A percentile compares a stretch with the other conserved stretches of the same genome.
Conservation (phyloP, 2,113 vertebrate genomes). For the Amphiprion ocellaris region DNA sequence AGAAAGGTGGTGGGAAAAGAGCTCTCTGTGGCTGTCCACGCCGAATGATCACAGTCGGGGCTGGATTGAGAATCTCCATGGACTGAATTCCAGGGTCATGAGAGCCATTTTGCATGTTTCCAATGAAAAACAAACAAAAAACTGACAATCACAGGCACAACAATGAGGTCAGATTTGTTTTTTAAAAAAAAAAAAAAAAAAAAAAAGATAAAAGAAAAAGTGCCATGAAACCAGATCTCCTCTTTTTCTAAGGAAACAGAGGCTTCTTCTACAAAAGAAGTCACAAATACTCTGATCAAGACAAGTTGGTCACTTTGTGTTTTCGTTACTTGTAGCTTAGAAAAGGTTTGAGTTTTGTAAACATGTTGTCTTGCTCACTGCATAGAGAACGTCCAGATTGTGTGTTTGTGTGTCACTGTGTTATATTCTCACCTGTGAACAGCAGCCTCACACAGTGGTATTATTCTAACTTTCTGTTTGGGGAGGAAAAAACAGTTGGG, state of each 20-base stretch:
- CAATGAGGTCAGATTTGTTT: slow-evolving; percentile 1
- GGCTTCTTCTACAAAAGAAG: background rate
- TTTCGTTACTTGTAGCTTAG: background rate
- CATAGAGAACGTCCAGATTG: background rate
- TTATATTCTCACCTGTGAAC: background rate
- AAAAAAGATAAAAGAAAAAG: background rate
- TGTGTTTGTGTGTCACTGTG: background rate
- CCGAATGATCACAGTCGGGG: background rate
- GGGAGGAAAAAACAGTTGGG: background rate
- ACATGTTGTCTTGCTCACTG: slow-evolving; percentile 8
- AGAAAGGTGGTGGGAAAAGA: slow-evolving; percentile 7
- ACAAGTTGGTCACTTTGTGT: background rate
- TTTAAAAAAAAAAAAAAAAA: background rate
- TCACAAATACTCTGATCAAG: background rate
- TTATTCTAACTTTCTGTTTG: background rate
- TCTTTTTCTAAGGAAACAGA: slow-evolving; percentile 6
- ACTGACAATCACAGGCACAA: background rate
- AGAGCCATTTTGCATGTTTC: background rate
- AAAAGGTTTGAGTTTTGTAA: slow-evolving; percentile 23
- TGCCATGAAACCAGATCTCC: slow-evolving; percentile 11
- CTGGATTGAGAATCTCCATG: background rate
- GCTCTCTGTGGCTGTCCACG: background rate
- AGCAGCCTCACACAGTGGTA: background rate
- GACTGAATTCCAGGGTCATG: background rate
- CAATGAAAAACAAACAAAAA: background rate